Base-by-base conservation (phyloP, 2,797 vertebrate species). In the Setipinna tenuifilis region DNA sequence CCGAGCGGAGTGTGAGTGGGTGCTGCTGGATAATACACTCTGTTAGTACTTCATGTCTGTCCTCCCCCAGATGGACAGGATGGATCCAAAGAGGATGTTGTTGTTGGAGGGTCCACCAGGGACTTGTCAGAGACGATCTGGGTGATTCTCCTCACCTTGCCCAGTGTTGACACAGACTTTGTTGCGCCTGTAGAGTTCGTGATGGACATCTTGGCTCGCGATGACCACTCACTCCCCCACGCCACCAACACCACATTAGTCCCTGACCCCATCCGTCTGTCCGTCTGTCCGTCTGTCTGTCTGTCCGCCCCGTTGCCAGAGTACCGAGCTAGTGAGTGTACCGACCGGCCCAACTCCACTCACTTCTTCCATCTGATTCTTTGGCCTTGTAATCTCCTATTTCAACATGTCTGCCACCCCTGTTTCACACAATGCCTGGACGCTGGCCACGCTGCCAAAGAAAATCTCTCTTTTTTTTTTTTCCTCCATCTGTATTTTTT, bases 381-480 rank as follows among this genome's bases (percentile, higher is more conserved):
- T 78, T 78, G 71, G 71, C 71, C 71, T 78, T 78, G 71, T 78
- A 44, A 78, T 78, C 71, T 78, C 71, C 17, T 78, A 78, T 78
- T 78, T 78, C 71, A 78, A 78, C 71, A 78, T 78, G 71, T 41
- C 31, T 21, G 71, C 71, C 44, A 78, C 71, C 71, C 71, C 16
- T 78, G 71, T 78, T 78, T 78, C 71, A 78, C 71, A 78, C 71
- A 78, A 78, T 78, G 71, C 31, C 50, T 54, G 50, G 9, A 0
- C 35, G 2, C 65, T 44, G 71, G 35, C 65, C 25, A 25, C 16
- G 19, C 35, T 78, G 71, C 71, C 71, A 78, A 78, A 28, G 35
- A 78, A 44, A 78, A 78, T 78, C 31, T 71, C 12, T n/a, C n/a
- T n/a, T n/a, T n/a, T n/a, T 31, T 75, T 75, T 5, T 71, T 71